Base-by-base conservation (phyloP, 2,888 invertebrate genomes). In the Hypena proboscidalis region DNA sequence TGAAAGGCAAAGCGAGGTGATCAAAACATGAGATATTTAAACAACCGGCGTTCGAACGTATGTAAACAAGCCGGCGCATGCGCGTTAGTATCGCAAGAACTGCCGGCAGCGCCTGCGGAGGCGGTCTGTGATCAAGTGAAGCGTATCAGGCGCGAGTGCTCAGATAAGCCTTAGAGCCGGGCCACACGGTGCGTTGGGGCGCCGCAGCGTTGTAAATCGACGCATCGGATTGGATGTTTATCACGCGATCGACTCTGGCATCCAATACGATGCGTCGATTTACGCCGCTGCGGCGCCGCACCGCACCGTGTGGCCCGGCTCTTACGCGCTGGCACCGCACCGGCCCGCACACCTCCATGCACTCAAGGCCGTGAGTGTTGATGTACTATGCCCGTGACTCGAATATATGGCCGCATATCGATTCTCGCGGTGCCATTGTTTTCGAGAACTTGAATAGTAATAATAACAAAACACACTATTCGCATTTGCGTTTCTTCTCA, bases 81-180 rank as follows among this genome's bases (percentile, higher is more conserved):
- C 54, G 66, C 58, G 40, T 48, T 48, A 54, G 34, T 41, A 49
- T 40, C 52, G 44, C 48, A 43, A 21, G 58, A 47, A 39, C 40
- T 49, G 46, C 61, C 65, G 58, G 58, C 65, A 58, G 61, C 70
- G 65, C 59, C 40, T 40, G 60, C 53, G 73, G 58, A 73, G 66
- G 67, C 74, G 70, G 66, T 68, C 79, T 70, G 68, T 67, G 70
- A 66, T 77, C 80, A 69, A 89, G 75, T 87, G 84, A 77, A 63
- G 67, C 75, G 72, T 73, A 74, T 66, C 58, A 63, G 44, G 53
- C 38, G 65, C 64, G 73, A 73, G 61, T 75, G 73, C 71, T 69
- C 69, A 81, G 88, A 88, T 88, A 88, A 88, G 85, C 82, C 77
- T 73, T n/a, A n/a, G n/a, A n/a, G n/a, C n/a, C n/a, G n/a, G n/a